phyloP scores from a whole-genome alignment of 2,797 vertebrate species.

The Fistularia commersonii region DNA sequence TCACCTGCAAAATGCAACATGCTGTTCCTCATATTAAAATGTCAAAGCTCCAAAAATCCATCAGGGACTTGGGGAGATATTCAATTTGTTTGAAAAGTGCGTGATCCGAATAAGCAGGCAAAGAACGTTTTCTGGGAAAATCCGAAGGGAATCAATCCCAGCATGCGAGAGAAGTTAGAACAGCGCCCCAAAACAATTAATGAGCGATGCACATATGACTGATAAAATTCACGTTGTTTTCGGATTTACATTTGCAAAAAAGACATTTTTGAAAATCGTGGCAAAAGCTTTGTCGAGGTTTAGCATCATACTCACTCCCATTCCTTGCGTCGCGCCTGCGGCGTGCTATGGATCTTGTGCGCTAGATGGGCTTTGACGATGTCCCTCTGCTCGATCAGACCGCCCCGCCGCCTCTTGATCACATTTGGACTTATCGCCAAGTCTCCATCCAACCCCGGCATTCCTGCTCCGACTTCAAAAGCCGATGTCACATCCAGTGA shows the following conservation, averaged over 20 bases:
- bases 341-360: slow-evolving; percentile 98
- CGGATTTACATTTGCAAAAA: background rate
- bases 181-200: no score
- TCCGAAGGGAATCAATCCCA: no score
- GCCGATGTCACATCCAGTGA: slow-evolving; percentile 58
- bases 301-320: slow-evolving; percentile 91
- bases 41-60: no score
- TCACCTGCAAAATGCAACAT: no score
- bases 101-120: no score
- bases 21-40: no score
- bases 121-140: no score
- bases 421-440: slow-evolving; percentile 84
- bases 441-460: slow-evolving; percentile 69
- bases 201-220: no score
- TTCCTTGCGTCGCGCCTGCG: slow-evolving; percentile 93
- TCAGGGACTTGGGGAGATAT: no score
- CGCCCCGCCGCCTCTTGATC: slow-evolving; percentile 89
- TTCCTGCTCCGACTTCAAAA: slow-evolving; percentile 55
- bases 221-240: background rate
- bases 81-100: no score
- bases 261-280: background rate
- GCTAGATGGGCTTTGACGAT: slow-evolving; percentile 95
- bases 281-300: background rate
- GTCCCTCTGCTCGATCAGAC: slow-evolving; percentile 93
- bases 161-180: no score